Base-by-base conservation (phyloP, 2,797 vertebrate species). In the Limnodromus scolopaceus region DNA sequence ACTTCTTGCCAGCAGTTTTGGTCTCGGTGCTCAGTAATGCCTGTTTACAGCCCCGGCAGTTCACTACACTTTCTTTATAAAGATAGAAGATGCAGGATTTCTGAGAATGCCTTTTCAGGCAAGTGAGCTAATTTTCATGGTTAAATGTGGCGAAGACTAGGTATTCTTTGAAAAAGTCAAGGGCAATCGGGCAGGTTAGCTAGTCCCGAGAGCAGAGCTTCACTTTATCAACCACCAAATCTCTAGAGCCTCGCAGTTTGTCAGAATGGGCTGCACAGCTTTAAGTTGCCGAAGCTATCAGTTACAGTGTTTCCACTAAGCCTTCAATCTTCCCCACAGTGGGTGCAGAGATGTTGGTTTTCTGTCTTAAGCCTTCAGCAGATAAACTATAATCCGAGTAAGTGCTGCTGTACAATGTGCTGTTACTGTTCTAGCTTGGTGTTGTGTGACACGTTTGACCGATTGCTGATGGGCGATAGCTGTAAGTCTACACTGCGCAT, bases 31-130 rank as follows among this genome's bases (percentile, higher is more conserved):
- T 63, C 3, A 7, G 46, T 65, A 58, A 27, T 76, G 20, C 4
- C 11, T 20, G n/a, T 87, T 91, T 70, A 39, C 68, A 75, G 34
- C 71, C 28, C 2, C 38, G 25, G 72, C 32, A 78, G 32, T 63
- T 92, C 34, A 41, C 49, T 45, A 15, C 0, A 0, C 3, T 6
- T 38, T 83, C 65, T 71, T 71, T 77, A 19, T 72, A 38, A 74
- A 72, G 51, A 43, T 1, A 0, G 1, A 38, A 51, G 70, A 20
- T 69, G 25, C 15, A 34, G 65, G 65, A 51, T 94, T 96, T 94
- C 95, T 88, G 77, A 92, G 86, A 89, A 93, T 45, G 23, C 27
- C 36, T 66, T 81, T 95, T 93, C 69, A 77, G 83, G 24, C 16
- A 57, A 84, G 58, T 4, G 23, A 90, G 46, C 36, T 77, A 5